These are phyloP conservation scores for Barypeithes pellucidus DNA, from an alignment of 2,888 invertebrate species.

Conservation along the genomic window DNA sequence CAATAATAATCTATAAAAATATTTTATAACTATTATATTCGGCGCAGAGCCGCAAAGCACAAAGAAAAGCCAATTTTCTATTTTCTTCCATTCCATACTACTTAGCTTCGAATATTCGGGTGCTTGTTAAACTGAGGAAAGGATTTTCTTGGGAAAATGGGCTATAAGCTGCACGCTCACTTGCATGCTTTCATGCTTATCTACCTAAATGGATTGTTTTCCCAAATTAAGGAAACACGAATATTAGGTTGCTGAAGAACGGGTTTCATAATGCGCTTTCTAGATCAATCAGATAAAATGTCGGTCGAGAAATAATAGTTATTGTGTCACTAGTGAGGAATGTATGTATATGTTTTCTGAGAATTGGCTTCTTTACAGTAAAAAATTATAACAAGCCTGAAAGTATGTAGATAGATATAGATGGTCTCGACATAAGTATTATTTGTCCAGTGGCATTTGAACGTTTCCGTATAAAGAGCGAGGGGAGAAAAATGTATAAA, in stretches of 20 bases:
- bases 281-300: constrained; percentile 26
- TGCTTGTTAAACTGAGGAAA: constrained; percentile 39
- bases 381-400: too few relatives aligned
- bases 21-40: neutral
- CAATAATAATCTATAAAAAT: too few relatives aligned
- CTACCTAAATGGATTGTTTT: constrained; percentile 53
- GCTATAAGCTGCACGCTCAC: constrained; percentile 45
- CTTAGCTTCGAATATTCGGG: constrained; percentile 30
- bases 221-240: constrained; percentile 48
- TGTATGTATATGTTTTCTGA: too few relatives aligned
- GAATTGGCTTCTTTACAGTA: too few relatives aligned
- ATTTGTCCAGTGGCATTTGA: too few relatives aligned
- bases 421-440: too few relatives aligned
- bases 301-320: neutral
- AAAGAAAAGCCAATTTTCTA: constrained; percentile 30
- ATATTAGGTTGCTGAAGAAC: constrained; percentile 40
- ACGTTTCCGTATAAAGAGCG: too few relatives aligned
- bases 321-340: too few relatives aligned
- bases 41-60: neutral
- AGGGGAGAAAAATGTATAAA: too few relatives aligned
- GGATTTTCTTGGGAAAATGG: constrained; percentile 44
- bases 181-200: constrained; percentile 52
- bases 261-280: constrained; percentile 24
- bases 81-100: constrained; percentile 7
- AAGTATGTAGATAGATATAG: too few relatives aligned